These are phyloP conservation scores for Bergia sp. DNA, from an alignment of 92 coral and sea anemone species.

Conservation along the genomic window DNA sequence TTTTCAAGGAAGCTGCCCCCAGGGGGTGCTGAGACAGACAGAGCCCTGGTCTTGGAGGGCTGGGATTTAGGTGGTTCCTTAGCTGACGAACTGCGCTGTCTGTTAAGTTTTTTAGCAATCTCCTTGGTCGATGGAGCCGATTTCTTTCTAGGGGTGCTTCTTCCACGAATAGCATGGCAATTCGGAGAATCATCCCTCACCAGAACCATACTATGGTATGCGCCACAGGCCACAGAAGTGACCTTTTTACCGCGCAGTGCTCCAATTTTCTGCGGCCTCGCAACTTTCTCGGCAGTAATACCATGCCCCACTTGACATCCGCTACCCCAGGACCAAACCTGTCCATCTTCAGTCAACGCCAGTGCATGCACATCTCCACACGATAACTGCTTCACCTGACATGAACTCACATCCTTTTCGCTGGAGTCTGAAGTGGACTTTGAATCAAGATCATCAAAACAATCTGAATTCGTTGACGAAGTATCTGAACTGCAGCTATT, in stretches of 20 bases:
- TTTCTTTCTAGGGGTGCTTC: conserved; percentile 18
- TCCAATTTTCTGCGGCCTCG: conserved; percentile 67
- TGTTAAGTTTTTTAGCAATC: conserved; percentile 12
- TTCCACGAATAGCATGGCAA: conserved; percentile 38
- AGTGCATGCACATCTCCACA: conserved; percentile 93
- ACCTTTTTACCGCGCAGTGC: conserved; percentile 79
- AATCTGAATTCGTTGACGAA: not conserved
- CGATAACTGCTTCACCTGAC: conserved; percentile 63
- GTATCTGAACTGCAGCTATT: not conserved
- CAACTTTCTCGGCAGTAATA: conserved; percentile 46
- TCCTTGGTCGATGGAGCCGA: conserved; percentile 42
- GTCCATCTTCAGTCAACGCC: conserved; percentile 73
- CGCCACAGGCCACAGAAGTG: conserved; percentile 79
- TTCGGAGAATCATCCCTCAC: conserved; percentile 48
- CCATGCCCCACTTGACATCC: conserved; percentile 93
- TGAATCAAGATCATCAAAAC: conserved; percentile 30
- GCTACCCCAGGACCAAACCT: conserved; percentile 97
- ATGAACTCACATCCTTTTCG: not conserved
- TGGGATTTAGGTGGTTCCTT: conserved; percentile 51
- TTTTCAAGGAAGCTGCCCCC: conserved; percentile 14
- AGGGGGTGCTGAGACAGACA: conserved; percentile 24
- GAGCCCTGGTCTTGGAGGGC: not conserved
- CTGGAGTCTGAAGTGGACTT: conserved; percentile 18
- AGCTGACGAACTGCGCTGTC: conserved; percentile 39
- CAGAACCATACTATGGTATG: conserved; percentile 91